Evolutionary conservation across 1,140 invertebrate genomes (phyloP).

Genomic region (Bradynema listronoti): DNA sequence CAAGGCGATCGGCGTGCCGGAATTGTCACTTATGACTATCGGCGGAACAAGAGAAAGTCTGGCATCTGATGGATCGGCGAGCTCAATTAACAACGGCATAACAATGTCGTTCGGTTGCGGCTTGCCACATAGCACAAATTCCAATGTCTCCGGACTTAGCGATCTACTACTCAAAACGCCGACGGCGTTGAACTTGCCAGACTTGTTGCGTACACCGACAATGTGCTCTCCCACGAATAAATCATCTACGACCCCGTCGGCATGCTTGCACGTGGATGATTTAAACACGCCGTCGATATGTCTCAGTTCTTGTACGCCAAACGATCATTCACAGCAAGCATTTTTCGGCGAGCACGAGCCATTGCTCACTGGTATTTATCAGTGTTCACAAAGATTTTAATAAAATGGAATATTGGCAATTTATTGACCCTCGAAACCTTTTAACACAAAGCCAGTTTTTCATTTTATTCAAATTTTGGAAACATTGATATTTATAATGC

Average conservation of each 20-base stretch:
- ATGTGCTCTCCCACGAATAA: slow-evolving; percentile 41
- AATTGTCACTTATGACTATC: no score
- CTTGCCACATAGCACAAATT: no score
- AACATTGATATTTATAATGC: not conserved
- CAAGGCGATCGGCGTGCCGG: no score
- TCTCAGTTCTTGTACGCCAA: slow-evolving; percentile 46
- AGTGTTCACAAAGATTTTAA: slow-evolving; percentile 5
- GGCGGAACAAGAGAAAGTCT: no score
- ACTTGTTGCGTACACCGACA: slow-evolving; percentile 5
- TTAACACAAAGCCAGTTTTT: no score
- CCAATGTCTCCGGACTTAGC: no score
- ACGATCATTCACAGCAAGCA: slow-evolving; percentile 41
- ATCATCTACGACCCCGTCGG: slow-evolving; percentile 15
- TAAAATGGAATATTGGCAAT: not conserved
- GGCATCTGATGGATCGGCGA: no score
- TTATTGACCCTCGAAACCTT: not conserved
- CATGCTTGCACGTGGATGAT: slow-evolving; percentile 37
- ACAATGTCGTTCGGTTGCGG: no score
- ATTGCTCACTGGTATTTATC: slow-evolving; percentile 41
- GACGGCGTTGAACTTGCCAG: not conserved
- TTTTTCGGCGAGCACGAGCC: slow-evolving; percentile 58
- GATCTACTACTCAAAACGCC: slow-evolving; percentile 11
- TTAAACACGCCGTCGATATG: slow-evolving; percentile 48
- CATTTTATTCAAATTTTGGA: no score
- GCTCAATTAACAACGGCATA: no score